Conservation (phyloP, 2,888 invertebrate species). For the Pachymerium ferrugineum region DNA sequence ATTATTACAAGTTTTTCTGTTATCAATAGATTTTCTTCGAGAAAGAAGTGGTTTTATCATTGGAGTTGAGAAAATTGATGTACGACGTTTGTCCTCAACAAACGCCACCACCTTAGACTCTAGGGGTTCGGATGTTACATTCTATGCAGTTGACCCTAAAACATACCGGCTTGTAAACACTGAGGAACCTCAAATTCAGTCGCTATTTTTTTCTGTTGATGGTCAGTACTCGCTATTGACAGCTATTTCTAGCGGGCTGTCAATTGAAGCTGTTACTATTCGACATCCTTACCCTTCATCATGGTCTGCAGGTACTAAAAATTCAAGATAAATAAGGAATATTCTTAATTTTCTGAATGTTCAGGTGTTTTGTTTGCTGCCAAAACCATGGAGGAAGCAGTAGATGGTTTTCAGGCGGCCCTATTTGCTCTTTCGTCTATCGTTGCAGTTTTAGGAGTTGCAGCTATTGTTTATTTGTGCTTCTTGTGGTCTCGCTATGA, state of each 20-base stretch:
- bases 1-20: neutral
- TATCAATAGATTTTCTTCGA: slow-evolving; percentile 56
- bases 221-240: slow-evolving; percentile 63
- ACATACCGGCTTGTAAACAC: slow-evolving; percentile 67
- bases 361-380: slow-evolving; percentile 39
- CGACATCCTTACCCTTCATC: slow-evolving; percentile 54
- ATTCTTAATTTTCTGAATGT: slow-evolving; percentile 20
- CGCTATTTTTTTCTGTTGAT: slow-evolving; percentile 55
- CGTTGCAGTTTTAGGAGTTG: slow-evolving; percentile 78
- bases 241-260: slow-evolving; percentile 59
- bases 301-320: slow-evolving; percentile 32
- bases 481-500: slow-evolving; percentile 85
- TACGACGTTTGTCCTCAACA: slow-evolving; percentile 63
- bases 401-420: slow-evolving; percentile 71
- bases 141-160: slow-evolving; percentile 74
- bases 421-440: slow-evolving; percentile 80
- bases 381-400: slow-evolving; percentile 39
- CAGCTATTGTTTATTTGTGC: slow-evolving; percentile 87
- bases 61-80: slow-evolving; percentile 77
- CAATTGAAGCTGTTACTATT: slow-evolving; percentile 63
- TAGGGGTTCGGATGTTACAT: slow-evolving; percentile 77
- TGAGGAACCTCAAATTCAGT: slow-evolving; percentile 64
- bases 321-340: slow-evolving; percentile 33
- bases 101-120: slow-evolving; percentile 69
- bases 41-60: slow-evolving; percentile 68